phyloP scores from a whole-genome alignment of 2,113 vertebrate species.

The Lepidothrix coronata region DNA sequence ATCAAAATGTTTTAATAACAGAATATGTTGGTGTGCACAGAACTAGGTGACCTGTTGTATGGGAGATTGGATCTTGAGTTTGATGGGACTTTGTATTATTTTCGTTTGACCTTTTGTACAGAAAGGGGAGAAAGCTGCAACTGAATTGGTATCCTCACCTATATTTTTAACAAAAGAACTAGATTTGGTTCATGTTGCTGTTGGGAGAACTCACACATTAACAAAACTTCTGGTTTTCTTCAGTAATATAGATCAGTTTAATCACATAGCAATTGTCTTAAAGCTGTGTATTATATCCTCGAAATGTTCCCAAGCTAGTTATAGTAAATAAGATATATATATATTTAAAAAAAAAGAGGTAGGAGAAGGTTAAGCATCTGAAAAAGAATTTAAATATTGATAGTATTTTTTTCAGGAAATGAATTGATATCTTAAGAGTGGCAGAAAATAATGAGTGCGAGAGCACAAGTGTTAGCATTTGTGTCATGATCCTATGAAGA shows the following conservation, averaged over 20 bases:
- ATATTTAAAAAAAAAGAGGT: neutral
- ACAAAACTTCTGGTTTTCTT: neutral
- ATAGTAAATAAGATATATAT: neutral
- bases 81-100: neutral
- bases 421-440: neutral
- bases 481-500: neutral
- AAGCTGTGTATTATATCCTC: neutral
- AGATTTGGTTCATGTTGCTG: neutral
- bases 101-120: neutral
- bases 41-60: neutral
- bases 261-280: neutral
- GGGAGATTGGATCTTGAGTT: neutral
- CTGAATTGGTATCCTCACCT: neutral
- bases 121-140: neutral
- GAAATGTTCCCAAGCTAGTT: neutral
- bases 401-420: neutral
- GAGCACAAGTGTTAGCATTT: neutral
- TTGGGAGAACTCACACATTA: neutral
- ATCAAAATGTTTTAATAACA: neutral
- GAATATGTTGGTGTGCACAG: neutral
- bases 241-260: neutral
- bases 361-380: neutral
- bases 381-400: neutral
- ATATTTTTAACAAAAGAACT: neutral
- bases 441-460: neutral